Conservation (phyloP, 2,797 vertebrate species). For the Pogoniulus pusillus region DNA sequence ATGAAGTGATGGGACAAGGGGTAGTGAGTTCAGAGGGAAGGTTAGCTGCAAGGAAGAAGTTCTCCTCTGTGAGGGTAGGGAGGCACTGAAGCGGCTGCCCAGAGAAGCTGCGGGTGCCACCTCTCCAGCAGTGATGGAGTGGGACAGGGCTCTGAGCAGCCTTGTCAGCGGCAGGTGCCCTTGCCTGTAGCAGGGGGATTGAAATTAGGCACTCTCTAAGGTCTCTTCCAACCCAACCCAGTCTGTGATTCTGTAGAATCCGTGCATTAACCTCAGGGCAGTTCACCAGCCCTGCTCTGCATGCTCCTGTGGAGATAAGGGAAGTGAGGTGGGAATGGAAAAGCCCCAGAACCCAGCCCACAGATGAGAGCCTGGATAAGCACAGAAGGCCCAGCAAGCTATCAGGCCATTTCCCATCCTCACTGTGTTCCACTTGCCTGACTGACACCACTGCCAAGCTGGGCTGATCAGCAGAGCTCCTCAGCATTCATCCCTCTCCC, state of each 20-base stretch:
- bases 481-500: accelerated
- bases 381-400: neutral
- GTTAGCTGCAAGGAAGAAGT: neutral
- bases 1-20: neutral
- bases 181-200: too few species aligned
- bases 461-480: neutral
- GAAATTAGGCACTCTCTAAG: neutral
- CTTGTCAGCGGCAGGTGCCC: neutral
- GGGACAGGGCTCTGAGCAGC: neutral
- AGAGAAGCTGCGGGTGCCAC: too few species aligned
- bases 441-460: neutral
- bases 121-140: neutral
- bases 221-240: neutral
- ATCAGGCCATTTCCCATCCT: accelerated
- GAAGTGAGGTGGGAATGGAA: neutral
- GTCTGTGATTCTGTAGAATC: neutral
- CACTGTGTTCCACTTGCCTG: neutral
- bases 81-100: neutral
- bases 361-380: neutral
- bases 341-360: neutral
- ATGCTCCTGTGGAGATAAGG: neutral
- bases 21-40: neutral
- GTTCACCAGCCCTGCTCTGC: neutral
- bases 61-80: too few species aligned
- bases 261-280: accelerated